These are phyloP conservation scores for Macrophya annulata DNA, from an alignment of 2,888 invertebrate species.

Conservation along the genomic window DNA sequence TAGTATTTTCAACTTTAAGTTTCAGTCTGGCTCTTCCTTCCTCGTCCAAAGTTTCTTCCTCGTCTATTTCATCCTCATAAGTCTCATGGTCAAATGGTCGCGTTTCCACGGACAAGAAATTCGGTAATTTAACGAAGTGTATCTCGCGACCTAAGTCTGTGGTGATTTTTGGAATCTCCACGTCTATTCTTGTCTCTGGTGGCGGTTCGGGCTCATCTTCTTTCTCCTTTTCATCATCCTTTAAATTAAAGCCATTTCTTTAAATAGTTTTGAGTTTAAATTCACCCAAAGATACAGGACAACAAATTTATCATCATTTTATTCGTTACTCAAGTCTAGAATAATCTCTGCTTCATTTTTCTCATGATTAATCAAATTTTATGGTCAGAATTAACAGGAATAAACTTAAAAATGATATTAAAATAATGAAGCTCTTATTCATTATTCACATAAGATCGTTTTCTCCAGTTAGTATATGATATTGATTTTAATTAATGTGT, in stretches of 20 bases:
- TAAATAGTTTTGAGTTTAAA: not conserved
- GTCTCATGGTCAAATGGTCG: conserved; percentile 96
- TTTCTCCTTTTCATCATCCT: conserved; percentile 84
- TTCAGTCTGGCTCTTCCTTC: conserved; percentile 97
- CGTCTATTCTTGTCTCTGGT: conserved; percentile 97
- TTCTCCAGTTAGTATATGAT: not conserved
- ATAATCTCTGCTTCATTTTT: not conserved
- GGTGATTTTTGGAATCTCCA: conserved; percentile 97
- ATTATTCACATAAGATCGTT: too few relatives aligned
- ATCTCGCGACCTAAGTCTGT: conserved; percentile 95
- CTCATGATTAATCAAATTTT: too few relatives aligned
- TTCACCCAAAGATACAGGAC: not conserved
- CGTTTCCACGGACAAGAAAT: conserved; percentile 98
- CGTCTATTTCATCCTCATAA: conserved; percentile 99
- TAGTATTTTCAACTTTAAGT: conserved; percentile 98
- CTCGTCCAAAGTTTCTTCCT: conserved; percentile 98
- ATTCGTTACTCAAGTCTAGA: not conserved
- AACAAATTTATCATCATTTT: not conserved
- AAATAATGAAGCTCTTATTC: too few relatives aligned
- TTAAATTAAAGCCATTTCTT: conserved; percentile 3
- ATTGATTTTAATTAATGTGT: not conserved
- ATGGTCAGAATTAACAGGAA: too few relatives aligned
- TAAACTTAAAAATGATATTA: too few relatives aligned
- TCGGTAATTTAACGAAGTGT: conserved; percentile 98
- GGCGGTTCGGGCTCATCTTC: conserved; percentile 90